Percentiles rank a stretch among this genome's conserved stretches.
phyloP scores from a whole-genome alignment of 1,140 invertebrate species.

The Zaprionus inermis region DNA sequence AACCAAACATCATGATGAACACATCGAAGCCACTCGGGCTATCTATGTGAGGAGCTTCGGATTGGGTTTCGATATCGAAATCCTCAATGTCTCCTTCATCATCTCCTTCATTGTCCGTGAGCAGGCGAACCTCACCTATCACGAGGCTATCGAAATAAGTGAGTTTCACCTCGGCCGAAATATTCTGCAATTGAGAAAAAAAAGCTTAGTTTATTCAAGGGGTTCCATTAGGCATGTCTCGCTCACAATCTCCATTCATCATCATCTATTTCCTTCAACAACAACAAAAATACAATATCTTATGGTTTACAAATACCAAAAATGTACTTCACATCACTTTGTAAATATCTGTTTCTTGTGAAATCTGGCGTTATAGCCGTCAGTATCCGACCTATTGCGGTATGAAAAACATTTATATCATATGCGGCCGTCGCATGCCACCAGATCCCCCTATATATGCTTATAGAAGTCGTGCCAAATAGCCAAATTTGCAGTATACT shows the following conservation, averaged over 20 bases:
- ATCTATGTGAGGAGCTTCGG: not conserved
- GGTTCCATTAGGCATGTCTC: constrained; percentile 48
- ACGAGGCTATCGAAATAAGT: constrained; percentile 65
- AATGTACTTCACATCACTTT: constrained; percentile 42
- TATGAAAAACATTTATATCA: constrained; percentile 58
- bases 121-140: constrained; percentile 55
- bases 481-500: constrained; percentile 22
- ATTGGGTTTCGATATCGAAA: not conserved
- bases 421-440: constrained; percentile 10
- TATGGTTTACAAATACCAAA: constrained; percentile 26
- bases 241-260: constrained; percentile 40
- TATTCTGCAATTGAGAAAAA: constrained; percentile 57
- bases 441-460: not conserved
- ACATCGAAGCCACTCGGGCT: constrained; percentile 54
- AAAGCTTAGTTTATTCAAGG: too few relatives aligned
- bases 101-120: constrained; percentile 32
- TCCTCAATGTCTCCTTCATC: not conserved
- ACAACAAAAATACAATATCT: constrained; percentile 9
- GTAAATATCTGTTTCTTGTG: constrained; percentile 33
- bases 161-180: constrained; percentile 72
- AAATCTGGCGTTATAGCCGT: constrained; percentile 62
- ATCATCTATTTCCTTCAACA: constrained; percentile 1
- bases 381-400: constrained; percentile 29
- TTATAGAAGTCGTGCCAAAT: constrained; percentile 25
- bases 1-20: constrained; percentile 67